Percentiles rank a stretch among this genome's conserved stretches.
These are phyloP conservation scores for Drosophila eugracilis DNA, from an alignment of 1,140 invertebrate genomes.

Conservation along the genomic window DNA sequence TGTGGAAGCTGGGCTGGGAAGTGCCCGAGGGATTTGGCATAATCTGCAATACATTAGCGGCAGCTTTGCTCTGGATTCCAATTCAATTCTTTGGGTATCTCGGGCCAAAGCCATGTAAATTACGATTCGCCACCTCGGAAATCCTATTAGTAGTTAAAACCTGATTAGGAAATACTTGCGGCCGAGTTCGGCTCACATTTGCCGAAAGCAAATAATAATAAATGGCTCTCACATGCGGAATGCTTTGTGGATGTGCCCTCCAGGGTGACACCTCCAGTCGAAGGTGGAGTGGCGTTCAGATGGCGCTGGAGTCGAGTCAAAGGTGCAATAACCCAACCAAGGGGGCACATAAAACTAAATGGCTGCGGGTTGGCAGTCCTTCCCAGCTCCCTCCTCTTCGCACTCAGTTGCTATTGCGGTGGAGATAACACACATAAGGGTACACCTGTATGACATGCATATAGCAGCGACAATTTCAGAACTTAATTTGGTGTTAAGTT, in stretches of 20 bases:
- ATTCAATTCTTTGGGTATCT: conserved; percentile 85
- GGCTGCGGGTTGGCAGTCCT: conserved; percentile 58
- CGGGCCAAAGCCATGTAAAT: conserved; percentile 84
- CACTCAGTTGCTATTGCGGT: conserved; percentile 56
- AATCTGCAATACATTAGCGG: conserved; percentile 85
- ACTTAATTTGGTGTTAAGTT: not conserved
- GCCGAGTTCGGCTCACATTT: conserved; percentile 39
- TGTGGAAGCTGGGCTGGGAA: conserved; percentile 23
- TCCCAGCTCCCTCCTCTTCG: not conserved
- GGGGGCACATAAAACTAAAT: conserved; percentile 74
- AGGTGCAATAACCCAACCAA: conserved; percentile 79
- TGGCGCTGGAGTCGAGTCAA: conserved; percentile 61
- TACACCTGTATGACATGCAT: conserved; percentile 11
- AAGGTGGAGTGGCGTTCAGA: conserved; percentile 15
- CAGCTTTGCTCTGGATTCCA: conserved; percentile 85
- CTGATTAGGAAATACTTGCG: conserved; percentile 83
- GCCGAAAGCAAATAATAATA: conserved; percentile 77
- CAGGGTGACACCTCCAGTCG: conserved; percentile 37
- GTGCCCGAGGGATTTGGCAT: conserved; percentile 80
- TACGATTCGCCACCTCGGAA: conserved; percentile 84
- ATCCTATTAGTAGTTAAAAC: conserved; percentile 83
- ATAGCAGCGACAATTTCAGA: not conserved
- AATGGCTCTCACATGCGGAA: conserved; percentile 73
- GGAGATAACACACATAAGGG: conserved; percentile 57
- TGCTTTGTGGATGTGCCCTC: conserved; percentile 45